Evolutionary conservation across 2,113 vertebrate species (phyloP).

Genomic region (Ictalurus furcatus): DNA sequence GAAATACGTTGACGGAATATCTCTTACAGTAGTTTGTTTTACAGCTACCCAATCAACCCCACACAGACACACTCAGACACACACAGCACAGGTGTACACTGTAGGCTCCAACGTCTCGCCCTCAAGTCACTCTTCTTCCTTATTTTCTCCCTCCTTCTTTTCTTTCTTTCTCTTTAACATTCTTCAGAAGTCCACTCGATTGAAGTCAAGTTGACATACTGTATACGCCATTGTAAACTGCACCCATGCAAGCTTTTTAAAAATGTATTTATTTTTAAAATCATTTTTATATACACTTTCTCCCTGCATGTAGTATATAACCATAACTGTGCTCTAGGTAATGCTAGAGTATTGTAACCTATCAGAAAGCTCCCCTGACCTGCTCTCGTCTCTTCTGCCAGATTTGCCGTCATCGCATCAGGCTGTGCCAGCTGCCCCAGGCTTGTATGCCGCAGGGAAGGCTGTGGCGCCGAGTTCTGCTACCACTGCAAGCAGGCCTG

Average conservation of each 20-base stretch:
- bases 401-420: conserved; percentile 95
- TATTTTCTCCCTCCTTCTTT: neutral
- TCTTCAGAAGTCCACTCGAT: neutral
- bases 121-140: no score
- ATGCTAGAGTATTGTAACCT: neutral
- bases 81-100: neutral
- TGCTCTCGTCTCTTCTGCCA: conserved; percentile 58
- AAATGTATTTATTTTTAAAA: neutral
- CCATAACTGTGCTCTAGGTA: neutral
- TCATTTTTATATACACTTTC: no score
- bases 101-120: neutral
- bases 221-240: neutral
- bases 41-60: neutral
- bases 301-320: neutral
- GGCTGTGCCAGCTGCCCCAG: conserved; percentile 98
- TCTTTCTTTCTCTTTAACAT: neutral
- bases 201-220: neutral
- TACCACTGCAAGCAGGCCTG: conserved; percentile 99
- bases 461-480: conserved; percentile 96
- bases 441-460: conserved; percentile 91
- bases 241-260: neutral
- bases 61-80: neutral
- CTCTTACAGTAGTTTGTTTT: neutral
- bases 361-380: neutral
- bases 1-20: neutral